Base-by-base conservation (phyloP, 2,113 vertebrate genomes). In the Eleginops maclovinus region DNA sequence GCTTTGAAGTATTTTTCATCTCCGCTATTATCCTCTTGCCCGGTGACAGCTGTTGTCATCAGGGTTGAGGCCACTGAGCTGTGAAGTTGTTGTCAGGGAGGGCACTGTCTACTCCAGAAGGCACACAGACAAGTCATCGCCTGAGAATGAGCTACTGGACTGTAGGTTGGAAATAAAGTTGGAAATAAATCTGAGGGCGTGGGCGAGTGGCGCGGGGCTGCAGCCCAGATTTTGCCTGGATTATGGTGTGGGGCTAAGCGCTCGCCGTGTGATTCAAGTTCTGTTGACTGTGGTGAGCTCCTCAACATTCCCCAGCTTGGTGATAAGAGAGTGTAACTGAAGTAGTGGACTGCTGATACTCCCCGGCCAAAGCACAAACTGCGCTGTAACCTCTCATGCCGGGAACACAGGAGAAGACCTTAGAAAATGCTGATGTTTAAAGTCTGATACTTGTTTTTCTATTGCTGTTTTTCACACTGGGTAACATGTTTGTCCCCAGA, bases 301-400 rank as follows among this genome's bases (percentile, higher is more conserved):
- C 77, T 88, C 70, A 84, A 88, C 87, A 92, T 91, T 93, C 89
- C 86, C 87, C 88, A 89, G 73, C 61, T 53, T 47, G 76, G 91
- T 92, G 92, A 93, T 91, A 93, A 92, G 86, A 89, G 77, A 89
- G 75, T 71, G 76, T 78, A 86, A 90, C 78, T 88, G 72, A 85
- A 66, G 75, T 76, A 71, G 49, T 5, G 43, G 65, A 31, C 67
- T 81, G 84, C 50, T 88, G 76, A 88, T 76, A 72, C 64, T 82
- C 55, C 16, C 62, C 59, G 64, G 72, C 59, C 75, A 73, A 79
- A 70, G 22, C 76, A 70, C 74, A 83, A 72, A 24, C 43, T 41
- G 75, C 71, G 17, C 44, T n/a, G 24, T 26, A 17, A 16, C 58
- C 67, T 64, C 22, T 58, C 10, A 50, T 50, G 50, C 36, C 9